Percentiles rank a stretch among this genome's conserved stretches.
Conservation (phyloP, 1,140 invertebrate species). For the Megalopta genalis region DNA sequence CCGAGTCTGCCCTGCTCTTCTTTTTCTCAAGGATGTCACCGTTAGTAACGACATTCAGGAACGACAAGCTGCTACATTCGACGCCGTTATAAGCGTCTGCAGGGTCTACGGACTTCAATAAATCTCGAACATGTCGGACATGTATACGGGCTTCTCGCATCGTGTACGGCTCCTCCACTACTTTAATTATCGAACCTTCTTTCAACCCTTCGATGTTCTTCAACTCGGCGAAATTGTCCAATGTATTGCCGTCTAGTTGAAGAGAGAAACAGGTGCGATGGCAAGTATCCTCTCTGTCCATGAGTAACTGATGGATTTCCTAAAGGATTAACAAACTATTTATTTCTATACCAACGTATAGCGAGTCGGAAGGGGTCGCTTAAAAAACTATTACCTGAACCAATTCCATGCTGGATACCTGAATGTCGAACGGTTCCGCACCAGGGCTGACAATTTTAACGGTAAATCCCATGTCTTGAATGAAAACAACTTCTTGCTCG, state of each 20-base stretch:
- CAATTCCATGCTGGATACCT: conserved; percentile 98
- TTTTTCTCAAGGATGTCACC: conserved; percentile 95
- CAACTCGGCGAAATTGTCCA: conserved; percentile 98
- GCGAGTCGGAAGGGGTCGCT: neutral
- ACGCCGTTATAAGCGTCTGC: conserved; percentile 97
- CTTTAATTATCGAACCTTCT: conserved; percentile 96
- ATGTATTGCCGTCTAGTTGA: conserved; percentile 94
- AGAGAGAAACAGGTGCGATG: conserved; percentile 98
- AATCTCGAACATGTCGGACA: conserved; percentile 96
- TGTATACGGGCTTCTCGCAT: conserved; percentile 98
- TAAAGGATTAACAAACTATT: conserved; percentile 42
- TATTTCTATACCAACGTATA: neutral
- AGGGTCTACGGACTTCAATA: conserved; percentile 95
- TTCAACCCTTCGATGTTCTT: conserved; percentile 97
- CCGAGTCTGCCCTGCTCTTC: conserved; percentile 90
- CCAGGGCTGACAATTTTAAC: conserved; percentile 95
- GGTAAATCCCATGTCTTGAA: conserved; percentile 96
- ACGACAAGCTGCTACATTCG: conserved; percentile 97
- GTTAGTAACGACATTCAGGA: conserved; percentile 95
- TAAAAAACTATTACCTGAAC: conserved; percentile 84
- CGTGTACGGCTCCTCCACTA: conserved; percentile 97
- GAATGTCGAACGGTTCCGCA: conserved; percentile 94
- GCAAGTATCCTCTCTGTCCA: conserved; percentile 99
- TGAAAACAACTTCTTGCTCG: conserved; percentile 91
- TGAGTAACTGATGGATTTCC: conserved; percentile 98